Evolutionary conservation across 2,888 invertebrate species (phyloP), one percentile per base, ranked within the genome.

Genomic region (Polyommatus icarus): DNA sequence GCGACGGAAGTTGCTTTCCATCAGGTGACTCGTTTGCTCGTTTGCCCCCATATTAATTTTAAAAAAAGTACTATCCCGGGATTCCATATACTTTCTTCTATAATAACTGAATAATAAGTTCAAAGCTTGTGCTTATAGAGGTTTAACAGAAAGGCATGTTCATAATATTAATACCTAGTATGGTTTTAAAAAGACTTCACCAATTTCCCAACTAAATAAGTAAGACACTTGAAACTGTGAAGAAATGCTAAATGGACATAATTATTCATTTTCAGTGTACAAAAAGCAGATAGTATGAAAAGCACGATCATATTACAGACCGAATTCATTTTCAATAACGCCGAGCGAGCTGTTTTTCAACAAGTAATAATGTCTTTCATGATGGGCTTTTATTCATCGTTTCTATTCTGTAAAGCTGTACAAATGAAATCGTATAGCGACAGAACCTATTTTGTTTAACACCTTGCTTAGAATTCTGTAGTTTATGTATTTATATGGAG

Each of bases 341-440:
- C 72, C 75, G 54, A 78, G 76, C 79, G 71, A 80, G 78, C 80
- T 78, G 78, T 80, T 82, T 79, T 75, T 24, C 78, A 77, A 71
- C 79, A 79, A 81, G 81, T 79, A 81, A 81, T 82, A 82, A 78
- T 82, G 79, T 82, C 80, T 80, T 80, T 81, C 77, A 80, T 80
- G 80, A 81, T 82, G 79, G 79, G 79, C 78, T 78, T 79, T 78
- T 80, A 81, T 83, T 83, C 82, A 67, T 72, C 78, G 78, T 77
- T 81, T 80, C 76, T 84, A 84, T 82, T 82, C 86, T 81, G 85
- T 84, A 15, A 67, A 15, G 50, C n/a, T 29, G 46, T 50, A 67
- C 67, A 59, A 40, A 54, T 40, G 71, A 75, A 54, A 50, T 50
- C 29, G 50, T 18, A 24, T 75, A 67, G 61, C 12, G 15, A 15